These are phyloP conservation scores for Craterocephalus amniculus DNA, from an alignment of 2,797 vertebrate species.

Conservation along the genomic window DNA sequence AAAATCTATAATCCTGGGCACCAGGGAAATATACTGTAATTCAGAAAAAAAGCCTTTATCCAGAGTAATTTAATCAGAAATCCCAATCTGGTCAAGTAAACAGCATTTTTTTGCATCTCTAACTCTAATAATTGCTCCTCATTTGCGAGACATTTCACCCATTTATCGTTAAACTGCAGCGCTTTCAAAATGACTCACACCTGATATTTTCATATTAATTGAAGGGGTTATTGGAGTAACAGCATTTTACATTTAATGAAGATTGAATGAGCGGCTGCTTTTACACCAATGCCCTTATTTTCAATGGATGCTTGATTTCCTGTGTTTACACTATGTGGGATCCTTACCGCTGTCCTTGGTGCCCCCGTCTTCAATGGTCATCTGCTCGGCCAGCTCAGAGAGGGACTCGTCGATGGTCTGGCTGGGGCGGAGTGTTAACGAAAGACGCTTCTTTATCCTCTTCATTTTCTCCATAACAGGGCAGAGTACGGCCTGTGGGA, in stretches of 20 bases:
- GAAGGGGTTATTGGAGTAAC: not conserved
- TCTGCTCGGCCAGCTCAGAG: constrained; percentile 97
- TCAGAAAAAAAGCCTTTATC: not conserved
- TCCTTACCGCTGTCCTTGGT: constrained; percentile 94
- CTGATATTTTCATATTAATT: not conserved
- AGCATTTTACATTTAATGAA: not conserved
- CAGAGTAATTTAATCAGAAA: not conserved
- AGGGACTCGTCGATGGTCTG: constrained; percentile 97
- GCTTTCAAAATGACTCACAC: not conserved
- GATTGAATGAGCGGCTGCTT: not conserved
- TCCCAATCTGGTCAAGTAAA: not conserved
- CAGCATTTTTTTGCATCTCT: not conserved
- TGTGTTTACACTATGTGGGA: not conserved
- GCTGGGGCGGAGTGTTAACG: constrained; percentile 94
- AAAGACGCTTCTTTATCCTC: constrained; percentile 96
- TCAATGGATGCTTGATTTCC: not conserved
- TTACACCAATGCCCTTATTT: not conserved
- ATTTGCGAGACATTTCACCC: not conserved
- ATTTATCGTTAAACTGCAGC: not conserved
- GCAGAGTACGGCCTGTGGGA: constrained; percentile 52
- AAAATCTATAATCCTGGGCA: not conserved
- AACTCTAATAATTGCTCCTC: not conserved
- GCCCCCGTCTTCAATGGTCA: constrained; percentile 97
- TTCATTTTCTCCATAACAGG: constrained; percentile 91
- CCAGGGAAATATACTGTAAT: not conserved